Base-by-base conservation (phyloP, 2,797 vertebrate species). In the Aeoliscus strigatus region DNA sequence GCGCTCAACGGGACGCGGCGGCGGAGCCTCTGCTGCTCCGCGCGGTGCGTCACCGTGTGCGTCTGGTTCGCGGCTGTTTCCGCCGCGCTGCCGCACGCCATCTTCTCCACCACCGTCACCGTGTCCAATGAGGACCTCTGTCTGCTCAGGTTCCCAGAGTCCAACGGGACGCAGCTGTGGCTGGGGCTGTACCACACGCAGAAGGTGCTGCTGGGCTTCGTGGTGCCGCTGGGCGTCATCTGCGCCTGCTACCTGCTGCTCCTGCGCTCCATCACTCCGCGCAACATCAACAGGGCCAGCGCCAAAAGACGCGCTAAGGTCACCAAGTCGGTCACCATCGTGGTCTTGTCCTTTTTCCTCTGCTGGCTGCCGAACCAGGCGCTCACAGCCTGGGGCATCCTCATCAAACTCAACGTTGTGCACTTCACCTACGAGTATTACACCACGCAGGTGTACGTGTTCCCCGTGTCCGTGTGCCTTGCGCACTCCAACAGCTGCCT, bases 321-420 rank as follows among this genome's bases (percentile, higher is more conserved):
- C 64, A 96, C 94, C 29, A 91, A 86, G 41, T 95, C 94, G 0
- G 95, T 98, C 38, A 96, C 91, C 33, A 90, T 97, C 0, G 93
- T 98, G n/a, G 94, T 97, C 1, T 65, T 97, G 2, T 91, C 91
- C 1, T 98, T 98, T 65, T 97, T 98, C 73, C 80, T 97, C 42
- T 98, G 95, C 71, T 98, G 96, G 93, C 83, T 98, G 33, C 96
- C 96, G 47, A 97, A 98, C 73, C 95, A 98, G 74, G 93, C 93
- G 0, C 86, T 98, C 25, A 98, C 96, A 1, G 79, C 82, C 0
- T 98, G 95, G 96, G 93, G 94, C 2, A 90, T 97, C 51, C 88
- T 98, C 14, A 88, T 98, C 61, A 98, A 98, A 66, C 87, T 98
- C 66, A 94, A 96, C 21, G 88, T 82, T 4, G 89, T 93, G 10